Evolutionary conservation across 1,140 invertebrate genomes (phyloP), one percentile per base, ranked within the genome.

Genomic region (Drosophila sp.): DNA sequence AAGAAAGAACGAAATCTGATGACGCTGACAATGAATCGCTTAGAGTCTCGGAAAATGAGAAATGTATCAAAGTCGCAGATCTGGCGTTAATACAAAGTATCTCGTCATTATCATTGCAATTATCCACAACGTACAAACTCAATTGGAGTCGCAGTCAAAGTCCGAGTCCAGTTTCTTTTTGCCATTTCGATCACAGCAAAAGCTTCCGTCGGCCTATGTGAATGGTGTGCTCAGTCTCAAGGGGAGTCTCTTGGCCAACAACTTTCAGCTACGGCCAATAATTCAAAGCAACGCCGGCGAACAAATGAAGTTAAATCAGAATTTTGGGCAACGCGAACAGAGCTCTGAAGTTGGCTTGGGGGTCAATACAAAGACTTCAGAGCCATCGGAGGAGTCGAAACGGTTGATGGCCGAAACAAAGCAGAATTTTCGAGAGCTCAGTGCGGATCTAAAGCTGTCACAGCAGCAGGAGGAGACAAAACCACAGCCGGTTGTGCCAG

Each of bases 211-310:
- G 0, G 62, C 36, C 7, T 89, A 90, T 38, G 36, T 89, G 1
- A 89, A 83, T 48, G 84, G 84, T n/a, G 0, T 89, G 14, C 74
- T 89, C 7, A 80, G 50, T 4, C 51, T 89, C 2, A 89, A 89
- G 66, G 32, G 72, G 16, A 79, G 76, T 1, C 32, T 87, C 25
- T 38, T 80, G 29, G 4, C 58, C 45, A 82, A 58, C 40, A 54
- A 53, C 16, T 11, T 54, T 14, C 32, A 61, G 14, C 7, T 29
- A 1, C 27, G 18, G 11, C 21, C 45, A 6, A 50, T 40, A 9
- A 18, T 50, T 6, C 8, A 43, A 29, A 53, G 21, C 27, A 63
- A 29, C n/a, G 7, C 25, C 3, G 45, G 18, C 5, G 1, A 61
- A 14, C 18, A 18, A 5, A 2, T 45, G 4, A 25, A 25, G 2